Percentiles rank a stretch among this genome's conserved stretches.
These are phyloP conservation scores for Aspidiotus rigidus DNA, from an alignment of 2,888 invertebrate genomes.

Conservation along the genomic window DNA sequence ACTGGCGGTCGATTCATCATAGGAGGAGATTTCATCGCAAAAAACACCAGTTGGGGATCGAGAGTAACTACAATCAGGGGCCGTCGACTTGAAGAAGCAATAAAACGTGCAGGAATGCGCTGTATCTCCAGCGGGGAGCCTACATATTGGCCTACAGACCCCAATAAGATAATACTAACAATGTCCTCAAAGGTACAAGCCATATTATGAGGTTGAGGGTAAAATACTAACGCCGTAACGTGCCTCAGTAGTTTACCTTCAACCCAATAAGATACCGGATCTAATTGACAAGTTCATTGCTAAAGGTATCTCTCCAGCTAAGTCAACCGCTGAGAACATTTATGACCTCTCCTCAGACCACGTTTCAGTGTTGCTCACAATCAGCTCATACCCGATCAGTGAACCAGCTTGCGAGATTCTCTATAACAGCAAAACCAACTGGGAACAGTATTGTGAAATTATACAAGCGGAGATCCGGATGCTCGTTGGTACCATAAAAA, in stretches of 20 bases:
- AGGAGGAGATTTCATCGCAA: background rate
- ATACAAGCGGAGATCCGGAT: background rate
- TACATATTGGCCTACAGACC: conserved; percentile 4
- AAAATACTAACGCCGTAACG: too few relatives aligned
- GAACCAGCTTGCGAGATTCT: background rate
- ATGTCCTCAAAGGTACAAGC: too few relatives aligned
- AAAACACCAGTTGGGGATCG: conserved; percentile 6
- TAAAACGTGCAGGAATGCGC: background rate
- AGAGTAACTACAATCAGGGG: background rate
- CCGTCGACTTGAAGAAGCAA: background rate
- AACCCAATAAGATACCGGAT: background rate
- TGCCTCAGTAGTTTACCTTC: too few relatives aligned
- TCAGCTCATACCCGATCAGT: background rate
- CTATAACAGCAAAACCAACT: background rate
- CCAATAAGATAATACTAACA: background rate
- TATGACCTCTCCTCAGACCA: background rate
- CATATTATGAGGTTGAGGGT: too few relatives aligned
- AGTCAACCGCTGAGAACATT: background rate
- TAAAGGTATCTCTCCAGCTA: background rate
- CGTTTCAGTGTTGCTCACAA: background rate
- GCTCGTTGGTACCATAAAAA: background rate
- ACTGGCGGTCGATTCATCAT: background rate
- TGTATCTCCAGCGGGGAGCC: background rate
- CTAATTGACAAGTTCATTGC: background rate
- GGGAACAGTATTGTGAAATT: background rate